These are phyloP conservation scores for Drosophila willistoni DNA, from an alignment of 1,140 invertebrate species.

Conservation along the genomic window DNA sequence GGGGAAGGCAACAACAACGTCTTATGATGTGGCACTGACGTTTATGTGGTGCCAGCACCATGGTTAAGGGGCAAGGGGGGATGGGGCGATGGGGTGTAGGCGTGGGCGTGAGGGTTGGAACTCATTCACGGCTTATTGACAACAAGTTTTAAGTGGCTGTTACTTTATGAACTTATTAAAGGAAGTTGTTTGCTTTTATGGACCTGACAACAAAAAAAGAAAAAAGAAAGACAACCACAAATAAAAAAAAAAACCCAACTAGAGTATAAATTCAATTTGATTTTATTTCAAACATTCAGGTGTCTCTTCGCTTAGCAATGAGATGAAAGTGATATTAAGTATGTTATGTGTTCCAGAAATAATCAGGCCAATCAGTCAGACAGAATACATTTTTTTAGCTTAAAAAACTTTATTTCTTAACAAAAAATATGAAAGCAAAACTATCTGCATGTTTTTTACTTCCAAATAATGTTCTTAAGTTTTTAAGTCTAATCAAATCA, in stretches of 20 bases:
- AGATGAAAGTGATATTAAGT: background rate
- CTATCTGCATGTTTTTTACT: no score
- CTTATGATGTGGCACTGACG: constrained; percentile 55
- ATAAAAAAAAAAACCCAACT: constrained; percentile 22
- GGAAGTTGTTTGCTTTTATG: constrained; percentile 50
- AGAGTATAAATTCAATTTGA: constrained; percentile 38
- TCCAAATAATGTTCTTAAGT: no score
- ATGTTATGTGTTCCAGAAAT: no score
- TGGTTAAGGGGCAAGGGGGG: no score
- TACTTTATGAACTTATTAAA: constrained; percentile 49
- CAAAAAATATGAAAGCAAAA: no score
- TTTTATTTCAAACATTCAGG: constrained; percentile 40
- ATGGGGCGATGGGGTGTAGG: background rate
- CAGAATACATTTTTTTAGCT: no score
- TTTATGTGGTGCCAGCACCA: constrained; percentile 41
- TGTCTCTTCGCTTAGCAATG: background rate
- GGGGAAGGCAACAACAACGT: constrained; percentile 12
- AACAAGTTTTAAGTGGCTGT: constrained; percentile 28
- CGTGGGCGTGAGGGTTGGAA: constrained; percentile 11
- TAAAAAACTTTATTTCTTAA: no score
- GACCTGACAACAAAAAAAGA: background rate
- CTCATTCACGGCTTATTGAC: constrained; percentile 46
- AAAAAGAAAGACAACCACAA: constrained; percentile 14
- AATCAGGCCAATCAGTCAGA: no score
- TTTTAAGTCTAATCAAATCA: no score